These are phyloP conservation scores for Leptopterna dolabrata DNA, from an alignment of 2,888 invertebrate genomes.

Conservation along the genomic window DNA sequence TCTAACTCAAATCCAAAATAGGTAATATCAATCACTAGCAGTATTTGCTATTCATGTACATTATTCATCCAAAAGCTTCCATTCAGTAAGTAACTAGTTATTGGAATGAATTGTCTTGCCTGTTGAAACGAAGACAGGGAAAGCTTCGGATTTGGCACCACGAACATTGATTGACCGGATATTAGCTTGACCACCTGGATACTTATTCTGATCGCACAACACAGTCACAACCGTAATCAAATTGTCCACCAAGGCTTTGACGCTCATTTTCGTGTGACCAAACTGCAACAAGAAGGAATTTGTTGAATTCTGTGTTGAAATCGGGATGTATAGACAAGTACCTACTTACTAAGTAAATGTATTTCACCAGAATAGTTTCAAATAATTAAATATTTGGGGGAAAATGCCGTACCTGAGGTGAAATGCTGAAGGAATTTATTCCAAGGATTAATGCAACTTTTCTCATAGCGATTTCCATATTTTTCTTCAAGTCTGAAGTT, in stretches of 20 bases:
- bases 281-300: constrained; percentile 11
- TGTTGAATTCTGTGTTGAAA: too few species aligned
- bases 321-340: too few species aligned
- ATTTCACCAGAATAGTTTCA: too few species aligned
- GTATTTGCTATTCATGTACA: too few species aligned
- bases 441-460: not conserved
- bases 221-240: not conserved
- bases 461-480: not conserved
- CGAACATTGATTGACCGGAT: constrained; percentile 14
- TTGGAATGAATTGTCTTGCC: too few species aligned
- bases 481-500: not conserved
- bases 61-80: too few species aligned
- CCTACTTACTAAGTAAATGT: too few species aligned
- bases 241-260: constrained; percentile 12
- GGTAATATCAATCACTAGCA: too few species aligned
- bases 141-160: constrained; percentile 16
- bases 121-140: constrained; percentile 30
- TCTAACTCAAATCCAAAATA: too few species aligned
- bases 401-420: not conserved
- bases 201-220: not conserved
- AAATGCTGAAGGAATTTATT: not conserved
- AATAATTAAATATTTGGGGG: too few species aligned
- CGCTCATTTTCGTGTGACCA: constrained; percentile 9
- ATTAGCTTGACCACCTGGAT: constrained; percentile 1
- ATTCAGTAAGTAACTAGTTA: too few species aligned